Evolutionary conservation across 1,140 invertebrate genomes (phyloP).

Genomic region (Brachionus asplanchnoidis): DNA sequence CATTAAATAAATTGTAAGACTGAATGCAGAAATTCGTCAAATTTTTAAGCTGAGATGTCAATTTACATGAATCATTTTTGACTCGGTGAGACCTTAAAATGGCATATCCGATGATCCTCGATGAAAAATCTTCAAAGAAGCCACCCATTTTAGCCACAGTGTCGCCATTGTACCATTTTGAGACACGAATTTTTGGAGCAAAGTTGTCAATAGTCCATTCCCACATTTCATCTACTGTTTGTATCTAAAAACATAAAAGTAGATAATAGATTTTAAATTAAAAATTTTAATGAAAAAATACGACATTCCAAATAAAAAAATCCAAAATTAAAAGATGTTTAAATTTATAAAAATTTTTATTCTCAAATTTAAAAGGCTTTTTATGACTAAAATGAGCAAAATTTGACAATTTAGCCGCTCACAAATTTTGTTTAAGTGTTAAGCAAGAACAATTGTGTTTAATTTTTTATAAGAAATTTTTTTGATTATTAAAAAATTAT

Average conservation of each 20-base stretch:
- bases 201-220: constrained; percentile 1
- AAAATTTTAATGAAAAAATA: too few species aligned
- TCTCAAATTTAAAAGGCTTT: too few species aligned
- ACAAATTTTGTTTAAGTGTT: too few species aligned
- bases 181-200: neutral
- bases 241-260: neutral
- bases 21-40: neutral
- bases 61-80: constrained; percentile 47
- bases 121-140: constrained; percentile 59
- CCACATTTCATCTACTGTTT: constrained; percentile 12
- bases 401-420: too few species aligned
- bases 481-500: too few species aligned
- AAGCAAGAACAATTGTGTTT: too few species aligned
- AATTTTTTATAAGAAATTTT: too few species aligned
- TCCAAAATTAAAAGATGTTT: too few species aligned
- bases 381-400: too few species aligned
- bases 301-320: too few species aligned
- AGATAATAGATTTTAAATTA: too few species aligned
- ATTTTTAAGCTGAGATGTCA: neutral
- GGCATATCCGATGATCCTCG: constrained; percentile 61
- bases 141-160: constrained; percentile 47
- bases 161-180: constrained; percentile 35
- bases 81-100: constrained; percentile 53
- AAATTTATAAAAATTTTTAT: too few species aligned
- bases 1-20: constrained; percentile 17